These are phyloP conservation scores for Nycteola revayana DNA, from an alignment of 2,888 invertebrate species.

Conservation along the genomic window DNA sequence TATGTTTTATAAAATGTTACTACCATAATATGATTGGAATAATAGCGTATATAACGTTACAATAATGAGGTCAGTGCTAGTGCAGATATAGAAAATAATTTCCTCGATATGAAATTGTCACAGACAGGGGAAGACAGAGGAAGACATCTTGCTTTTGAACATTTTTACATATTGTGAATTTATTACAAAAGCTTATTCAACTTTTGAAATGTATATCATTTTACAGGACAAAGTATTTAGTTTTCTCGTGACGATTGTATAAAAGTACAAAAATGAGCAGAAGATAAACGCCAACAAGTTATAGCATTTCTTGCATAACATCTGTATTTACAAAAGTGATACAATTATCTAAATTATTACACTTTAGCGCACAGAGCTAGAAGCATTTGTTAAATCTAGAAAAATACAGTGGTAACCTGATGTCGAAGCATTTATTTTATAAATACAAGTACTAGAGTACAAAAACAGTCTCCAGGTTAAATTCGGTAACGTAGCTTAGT, in stretches of 20 bases:
- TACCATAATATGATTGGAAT: conserved; percentile 21
- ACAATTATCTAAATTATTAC: conserved; percentile 38
- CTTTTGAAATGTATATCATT: conserved; percentile 28
- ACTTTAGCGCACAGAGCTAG: conserved; percentile 41
- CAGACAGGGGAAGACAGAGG: conserved; percentile 66
- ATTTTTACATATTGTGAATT: conserved; percentile 11
- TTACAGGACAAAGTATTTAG: conserved; percentile 32
- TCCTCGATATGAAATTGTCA: conserved; percentile 48
- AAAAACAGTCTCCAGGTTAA: conserved; percentile 83
- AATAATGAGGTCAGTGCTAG: conserved; percentile 37
- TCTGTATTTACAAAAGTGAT: conserved; percentile 57
- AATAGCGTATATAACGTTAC: conserved; percentile 28
- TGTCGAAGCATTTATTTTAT: conserved; percentile 69
- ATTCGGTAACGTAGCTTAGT: conserved; percentile 81
- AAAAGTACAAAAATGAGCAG: conserved; percentile 78
- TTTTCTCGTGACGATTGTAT: conserved; percentile 48
- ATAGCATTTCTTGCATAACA: conserved; percentile 52
- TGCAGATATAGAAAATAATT: conserved; percentile 42
- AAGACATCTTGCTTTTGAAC: conserved; percentile 63
- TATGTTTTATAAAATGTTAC: conserved; percentile 1
- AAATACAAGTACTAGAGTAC: conserved; percentile 72
- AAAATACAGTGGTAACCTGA: conserved; percentile 78
- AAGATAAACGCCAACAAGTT: conserved; percentile 47
- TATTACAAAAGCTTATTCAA: conserved; percentile 10
- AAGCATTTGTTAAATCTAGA: conserved; percentile 64